phyloP scores from a whole-genome alignment of 2,888 invertebrate genomes.

The Tridacna crocea region DNA sequence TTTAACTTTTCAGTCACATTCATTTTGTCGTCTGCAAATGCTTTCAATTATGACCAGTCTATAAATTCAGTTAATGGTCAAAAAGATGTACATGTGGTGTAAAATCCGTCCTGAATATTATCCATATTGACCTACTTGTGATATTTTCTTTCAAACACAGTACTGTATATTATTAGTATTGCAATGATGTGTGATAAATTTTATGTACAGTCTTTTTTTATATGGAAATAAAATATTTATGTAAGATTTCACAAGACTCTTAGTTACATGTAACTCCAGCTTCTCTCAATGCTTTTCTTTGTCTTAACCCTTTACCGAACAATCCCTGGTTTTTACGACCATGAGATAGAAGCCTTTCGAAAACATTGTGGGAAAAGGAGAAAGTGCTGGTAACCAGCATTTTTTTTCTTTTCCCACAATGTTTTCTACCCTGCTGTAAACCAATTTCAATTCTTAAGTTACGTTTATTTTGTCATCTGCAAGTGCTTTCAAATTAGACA shows the following conservation, averaged over 20 bases:
- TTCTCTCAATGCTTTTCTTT: no score
- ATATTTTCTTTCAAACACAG: slow-evolving; percentile 21
- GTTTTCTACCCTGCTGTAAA: not conserved
- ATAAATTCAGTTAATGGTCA: not conserved
- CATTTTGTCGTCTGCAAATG: no score
- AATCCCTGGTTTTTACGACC: no score
- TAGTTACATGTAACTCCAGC: no score
- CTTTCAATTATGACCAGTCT: no score
- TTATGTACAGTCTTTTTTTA: slow-evolving; percentile 47
- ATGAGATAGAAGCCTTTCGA: no score
- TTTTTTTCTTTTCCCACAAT: slow-evolving; percentile 3
- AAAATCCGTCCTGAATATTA: not conserved
- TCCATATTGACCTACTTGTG: not conserved
- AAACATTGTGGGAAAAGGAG: slow-evolving; percentile 5
- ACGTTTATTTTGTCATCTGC: no score
- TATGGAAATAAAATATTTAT: slow-evolving; percentile 52
- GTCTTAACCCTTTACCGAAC: no score
- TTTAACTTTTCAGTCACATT: no score
- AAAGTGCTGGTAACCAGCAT: not conserved
- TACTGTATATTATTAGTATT: slow-evolving; percentile 30
- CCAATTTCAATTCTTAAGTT: no score
- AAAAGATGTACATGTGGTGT: not conserved
- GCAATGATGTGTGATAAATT: slow-evolving; percentile 53
- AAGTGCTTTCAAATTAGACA: no score
- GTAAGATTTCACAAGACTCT: slow-evolving; percentile 33